Evolutionary conservation across 2,797 vertebrate genomes (phyloP).

Genomic region (Novumbra hubbsi): DNA sequence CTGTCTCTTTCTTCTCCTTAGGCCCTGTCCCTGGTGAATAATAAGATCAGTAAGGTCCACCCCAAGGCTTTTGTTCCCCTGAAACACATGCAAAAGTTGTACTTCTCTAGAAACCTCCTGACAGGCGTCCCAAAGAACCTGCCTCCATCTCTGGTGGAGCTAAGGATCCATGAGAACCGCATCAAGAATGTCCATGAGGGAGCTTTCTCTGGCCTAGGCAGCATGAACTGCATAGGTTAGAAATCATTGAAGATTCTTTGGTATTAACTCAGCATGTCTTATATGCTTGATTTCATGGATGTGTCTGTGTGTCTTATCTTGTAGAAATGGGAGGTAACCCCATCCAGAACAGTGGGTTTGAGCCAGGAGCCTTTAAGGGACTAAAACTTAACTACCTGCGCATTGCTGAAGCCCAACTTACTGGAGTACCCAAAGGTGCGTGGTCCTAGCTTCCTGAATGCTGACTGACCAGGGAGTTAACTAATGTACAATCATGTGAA

Average conservation of each 20-base stretch:
- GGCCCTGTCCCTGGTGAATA: slow-evolving; percentile 90
- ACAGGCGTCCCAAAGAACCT: slow-evolving; percentile 83
- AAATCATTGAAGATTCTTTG: neutral
- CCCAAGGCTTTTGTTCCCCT: slow-evolving; percentile 80
- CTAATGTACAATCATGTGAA: neutral
- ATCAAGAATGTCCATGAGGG: slow-evolving; percentile 84
- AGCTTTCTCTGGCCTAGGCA: slow-evolving; percentile 79
- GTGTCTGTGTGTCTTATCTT: slow-evolving; percentile 38
- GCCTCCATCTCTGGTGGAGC: slow-evolving; percentile 84
- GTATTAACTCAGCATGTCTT: neutral
- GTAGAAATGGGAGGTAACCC: slow-evolving; percentile 93
- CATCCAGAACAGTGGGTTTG: slow-evolving; percentile 88
- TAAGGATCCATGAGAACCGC: slow-evolving; percentile 89
- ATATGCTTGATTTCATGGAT: neutral
- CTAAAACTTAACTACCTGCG: slow-evolving; percentile 90
- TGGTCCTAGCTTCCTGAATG: neutral
- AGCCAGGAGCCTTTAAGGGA: slow-evolving; percentile 88
- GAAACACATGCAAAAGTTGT: slow-evolving; percentile 86
- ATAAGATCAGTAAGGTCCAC: slow-evolving; percentile 86
- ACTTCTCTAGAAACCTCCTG: slow-evolving; percentile 88
- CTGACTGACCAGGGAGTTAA: neutral
- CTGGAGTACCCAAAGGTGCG: slow-evolving; percentile 88
- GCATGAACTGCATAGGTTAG: slow-evolving; percentile 91
- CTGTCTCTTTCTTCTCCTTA: slow-evolving; percentile 41
- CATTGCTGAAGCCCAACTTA: slow-evolving; percentile 88